Evolutionary conservation across 2,797 vertebrate species (phyloP).

Genomic region (Mus minutoides): DNA sequence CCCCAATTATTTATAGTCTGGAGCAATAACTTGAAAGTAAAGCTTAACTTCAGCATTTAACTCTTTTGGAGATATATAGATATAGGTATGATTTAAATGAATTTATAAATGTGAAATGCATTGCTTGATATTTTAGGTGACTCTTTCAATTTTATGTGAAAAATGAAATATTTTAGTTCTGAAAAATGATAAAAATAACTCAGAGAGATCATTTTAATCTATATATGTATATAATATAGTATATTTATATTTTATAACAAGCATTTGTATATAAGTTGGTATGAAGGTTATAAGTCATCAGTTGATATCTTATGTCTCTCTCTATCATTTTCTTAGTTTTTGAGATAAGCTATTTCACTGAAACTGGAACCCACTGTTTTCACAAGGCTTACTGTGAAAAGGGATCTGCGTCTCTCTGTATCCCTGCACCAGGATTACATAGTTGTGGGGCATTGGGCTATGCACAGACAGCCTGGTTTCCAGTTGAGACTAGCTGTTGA

Average conservation of each 20-base stretch:
- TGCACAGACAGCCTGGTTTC: no score
- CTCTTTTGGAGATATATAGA: constrained; percentile 8
- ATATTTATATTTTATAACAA: not conserved
- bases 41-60: constrained; percentile 19
- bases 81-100: no score
- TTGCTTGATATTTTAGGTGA: not conserved
- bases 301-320: not conserved
- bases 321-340: not conserved
- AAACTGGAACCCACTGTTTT: not conserved
- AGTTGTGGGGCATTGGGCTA: not conserved
- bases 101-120: not conserved
- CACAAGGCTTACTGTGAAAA: not conserved
- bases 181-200: constrained; percentile 22
- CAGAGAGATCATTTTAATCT: not conserved
- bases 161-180: constrained; percentile 14
- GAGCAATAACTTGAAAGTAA: constrained; percentile 51
- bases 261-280: not conserved
- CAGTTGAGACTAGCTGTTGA: no score
- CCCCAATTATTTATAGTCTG: constrained; percentile 48
- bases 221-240: not conserved
- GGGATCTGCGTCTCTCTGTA: not conserved
- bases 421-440: no score
- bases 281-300: not conserved
- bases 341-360: not conserved
- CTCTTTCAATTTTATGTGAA: not conserved